Conservation (phyloP, 2,797 vertebrate genomes). For the Glossophaga mutica region DNA sequence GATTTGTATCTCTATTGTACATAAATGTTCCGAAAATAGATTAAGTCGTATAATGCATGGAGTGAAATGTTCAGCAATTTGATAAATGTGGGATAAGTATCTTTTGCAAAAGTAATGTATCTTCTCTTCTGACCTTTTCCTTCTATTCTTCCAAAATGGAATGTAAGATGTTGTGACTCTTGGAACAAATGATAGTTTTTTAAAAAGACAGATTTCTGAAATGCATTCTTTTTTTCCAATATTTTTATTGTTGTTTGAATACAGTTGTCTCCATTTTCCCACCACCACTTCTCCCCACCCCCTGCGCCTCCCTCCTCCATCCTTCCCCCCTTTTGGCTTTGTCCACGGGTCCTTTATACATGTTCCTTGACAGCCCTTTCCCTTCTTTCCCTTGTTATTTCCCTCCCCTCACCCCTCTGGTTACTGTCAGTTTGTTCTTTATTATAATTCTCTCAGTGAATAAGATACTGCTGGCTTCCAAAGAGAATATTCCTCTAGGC, state of each 20-base stretch:
- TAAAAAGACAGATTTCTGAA: background rate
- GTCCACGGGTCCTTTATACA: too few species aligned
- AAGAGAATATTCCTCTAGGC: background rate
- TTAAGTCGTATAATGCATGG: background rate
- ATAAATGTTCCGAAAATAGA: background rate
- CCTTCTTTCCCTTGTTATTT: too few species aligned
- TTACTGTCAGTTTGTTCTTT: too few species aligned
- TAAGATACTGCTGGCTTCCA: background rate
- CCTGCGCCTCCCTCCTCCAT: too few species aligned
- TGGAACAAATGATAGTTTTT: background rate
- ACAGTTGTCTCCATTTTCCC: too few species aligned
- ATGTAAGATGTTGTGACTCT: background rate
- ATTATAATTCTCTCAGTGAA: background rate
- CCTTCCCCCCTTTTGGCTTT: too few species aligned
- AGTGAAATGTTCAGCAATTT: slow-evolving; percentile 10
- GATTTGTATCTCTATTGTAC: background rate
- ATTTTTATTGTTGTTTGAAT: too few species aligned
- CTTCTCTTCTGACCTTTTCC: background rate
- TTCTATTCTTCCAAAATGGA: slow-evolving; percentile 25
- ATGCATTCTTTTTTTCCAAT: background rate
- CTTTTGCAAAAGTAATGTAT: background rate
- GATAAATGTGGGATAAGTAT: background rate
- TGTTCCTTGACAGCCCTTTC: too few species aligned
- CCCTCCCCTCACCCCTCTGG: too few species aligned
- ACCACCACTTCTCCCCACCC: too few species aligned